Conservation (phyloP, 2,113 vertebrate species). For the Maccullochella peelii region DNA sequence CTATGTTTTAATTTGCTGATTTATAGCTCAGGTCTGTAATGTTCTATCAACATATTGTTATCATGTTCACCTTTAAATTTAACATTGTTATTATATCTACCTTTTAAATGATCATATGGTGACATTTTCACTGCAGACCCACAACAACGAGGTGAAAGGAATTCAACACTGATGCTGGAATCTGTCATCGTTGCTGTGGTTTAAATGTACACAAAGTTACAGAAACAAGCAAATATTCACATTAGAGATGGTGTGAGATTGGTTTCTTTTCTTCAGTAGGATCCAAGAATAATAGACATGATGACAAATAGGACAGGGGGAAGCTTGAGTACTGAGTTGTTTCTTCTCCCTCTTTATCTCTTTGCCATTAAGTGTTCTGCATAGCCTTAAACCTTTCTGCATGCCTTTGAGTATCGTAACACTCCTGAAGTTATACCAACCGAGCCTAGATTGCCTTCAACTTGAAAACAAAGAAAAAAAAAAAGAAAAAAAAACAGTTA, state of each 20-base stretch:
- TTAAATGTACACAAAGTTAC: background rate
- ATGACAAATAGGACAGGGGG: background rate
- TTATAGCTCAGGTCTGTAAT: background rate
- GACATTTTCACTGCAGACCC: too few relatives aligned
- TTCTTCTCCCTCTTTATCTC: background rate
- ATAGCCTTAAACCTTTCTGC: background rate
- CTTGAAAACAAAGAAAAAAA: slow-evolving; percentile 24
- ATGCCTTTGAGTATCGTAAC: background rate
- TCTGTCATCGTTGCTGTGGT: background rate
- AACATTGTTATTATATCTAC: background rate
- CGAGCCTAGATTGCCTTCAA: slow-evolving; percentile 12
- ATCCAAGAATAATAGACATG: background rate
- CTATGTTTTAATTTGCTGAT: background rate
- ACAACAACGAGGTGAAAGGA: background rate
- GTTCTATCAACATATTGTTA: background rate
- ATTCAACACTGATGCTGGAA: background rate
- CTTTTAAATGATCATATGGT: background rate
- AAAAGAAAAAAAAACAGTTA: background rate
- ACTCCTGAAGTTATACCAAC: slow-evolving; percentile 19
- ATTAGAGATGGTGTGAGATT: background rate
- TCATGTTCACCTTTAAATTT: background rate
- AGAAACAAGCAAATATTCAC: background rate
- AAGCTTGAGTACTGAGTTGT: background rate
- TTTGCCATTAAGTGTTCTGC: slow-evolving; percentile 8
- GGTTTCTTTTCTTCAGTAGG: background rate